Evolutionary conservation across 2,113 vertebrate genomes (phyloP).

Genomic region (Terrapene triunguis): DNA sequence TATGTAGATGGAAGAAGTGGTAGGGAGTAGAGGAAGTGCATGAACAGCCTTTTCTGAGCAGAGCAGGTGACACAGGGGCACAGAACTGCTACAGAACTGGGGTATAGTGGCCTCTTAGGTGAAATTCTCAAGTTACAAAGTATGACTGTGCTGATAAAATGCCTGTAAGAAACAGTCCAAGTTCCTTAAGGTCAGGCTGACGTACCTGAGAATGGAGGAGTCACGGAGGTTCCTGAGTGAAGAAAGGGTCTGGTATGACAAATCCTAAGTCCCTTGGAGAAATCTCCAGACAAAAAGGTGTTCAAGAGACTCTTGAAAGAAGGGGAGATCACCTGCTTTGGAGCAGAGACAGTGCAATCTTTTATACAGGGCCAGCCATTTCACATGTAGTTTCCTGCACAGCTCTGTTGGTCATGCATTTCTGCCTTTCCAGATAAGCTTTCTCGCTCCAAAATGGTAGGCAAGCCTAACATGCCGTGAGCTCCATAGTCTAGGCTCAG

Average conservation of each 20-base stretch:
- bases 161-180: neutral
- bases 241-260: neutral
- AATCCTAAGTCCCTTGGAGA: neutral
- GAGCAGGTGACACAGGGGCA: neutral
- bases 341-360: neutral
- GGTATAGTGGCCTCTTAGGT: neutral
- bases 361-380: neutral
- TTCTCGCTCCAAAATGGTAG: too few relatives aligned
- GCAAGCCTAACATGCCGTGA: neutral
- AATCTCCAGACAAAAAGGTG: neutral
- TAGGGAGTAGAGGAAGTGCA: slow-evolving; percentile 16
- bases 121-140: slow-evolving; percentile 22
- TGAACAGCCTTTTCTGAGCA: neutral
- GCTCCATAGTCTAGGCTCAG: neutral
- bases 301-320: neutral
- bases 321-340: neutral
- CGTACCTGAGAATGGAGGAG: neutral
- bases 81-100: neutral
- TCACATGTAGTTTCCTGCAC: neutral
- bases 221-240: neutral
- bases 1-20: slow-evolving; percentile 4
- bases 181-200: neutral
- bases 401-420: neutral
- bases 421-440: neutral
- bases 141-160: neutral